Evolutionary conservation across 2,113 vertebrate species (phyloP), one percentile per base, ranked within the genome.

Genomic region (Myotis brandtii): DNA sequence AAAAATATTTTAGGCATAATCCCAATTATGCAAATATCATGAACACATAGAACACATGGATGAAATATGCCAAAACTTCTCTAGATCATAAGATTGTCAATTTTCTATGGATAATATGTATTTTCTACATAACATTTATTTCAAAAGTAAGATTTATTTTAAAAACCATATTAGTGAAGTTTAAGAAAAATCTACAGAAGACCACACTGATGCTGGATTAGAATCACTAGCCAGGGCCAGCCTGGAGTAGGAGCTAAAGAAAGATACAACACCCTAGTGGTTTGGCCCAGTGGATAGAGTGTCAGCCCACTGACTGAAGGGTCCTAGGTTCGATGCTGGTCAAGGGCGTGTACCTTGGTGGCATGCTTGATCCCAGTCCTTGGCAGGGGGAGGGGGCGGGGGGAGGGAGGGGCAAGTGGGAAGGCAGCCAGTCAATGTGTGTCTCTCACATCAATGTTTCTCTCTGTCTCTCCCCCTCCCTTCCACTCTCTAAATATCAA

Each of bases 91-190:
- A 52, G 16, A 79, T 56, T 77, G 25, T 81, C 25, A 21, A 54
- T 79, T 84, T 87, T 62, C 73, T 70, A 70, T 3, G 69, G 13
- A 14, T 52, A 21, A 83, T 77, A 25, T 77, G 17, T 21, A 73
- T 56, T 94, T 88, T 94, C 43, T 77, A 88, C 43, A 87, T 77
- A 75, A 48, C 3, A 34, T 89, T 34, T 87, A 69, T 66, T 56
- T 86, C 12, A 93, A 91, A 87, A 70, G 13, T 25, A 37, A 34
- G 40, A 56, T 27, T 66, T 75, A 80, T 32, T 76, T 66, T 59
- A 32, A 5, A 52, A 94, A 62, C 4, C 7, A 30, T 67, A 48
- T 64, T 64, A 54, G 92, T 81, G 27, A 62, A 76, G 10, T 86
- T 86, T 48, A 72, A 76, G 59, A 81, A 23, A 40, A 86, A 40